Conservation (phyloP, 2,113 vertebrate species). For the Scomber japonicus region DNA sequence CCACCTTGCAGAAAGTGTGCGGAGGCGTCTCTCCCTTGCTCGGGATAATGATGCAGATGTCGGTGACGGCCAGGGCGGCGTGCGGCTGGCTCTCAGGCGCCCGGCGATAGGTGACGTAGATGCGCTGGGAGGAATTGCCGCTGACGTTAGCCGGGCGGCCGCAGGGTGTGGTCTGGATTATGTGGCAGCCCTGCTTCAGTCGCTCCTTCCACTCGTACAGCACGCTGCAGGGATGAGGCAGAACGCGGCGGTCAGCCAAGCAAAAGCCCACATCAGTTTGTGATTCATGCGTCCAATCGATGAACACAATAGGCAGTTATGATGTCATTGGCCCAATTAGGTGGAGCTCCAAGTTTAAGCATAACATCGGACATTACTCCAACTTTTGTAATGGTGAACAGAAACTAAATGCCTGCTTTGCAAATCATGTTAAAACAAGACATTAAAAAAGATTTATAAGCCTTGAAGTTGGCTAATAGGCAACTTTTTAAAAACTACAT, state of each 20-base stretch:
- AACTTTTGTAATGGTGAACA: constrained; percentile 13
- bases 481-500: too few species aligned
- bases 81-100: constrained; percentile 91
- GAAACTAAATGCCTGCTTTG: constrained; percentile 18
- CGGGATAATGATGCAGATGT: constrained; percentile 96
- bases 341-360: constrained; percentile 19
- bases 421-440: background rate
- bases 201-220: constrained; percentile 97
- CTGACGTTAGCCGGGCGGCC: constrained; percentile 95
- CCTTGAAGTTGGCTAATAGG: too few species aligned
- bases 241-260: constrained; percentile 2
- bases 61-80: constrained; percentile 93
- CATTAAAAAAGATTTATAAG: background rate
- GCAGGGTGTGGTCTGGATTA: constrained; percentile 93
- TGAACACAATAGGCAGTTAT: constrained; percentile 11
- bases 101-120: constrained; percentile 95
- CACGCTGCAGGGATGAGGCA: constrained; percentile 82
- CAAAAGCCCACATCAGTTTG: background rate
- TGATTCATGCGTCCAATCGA: background rate
- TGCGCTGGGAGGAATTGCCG: constrained; percentile 92
- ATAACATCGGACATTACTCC: constrained; percentile 15
- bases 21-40: constrained; percentile 96
- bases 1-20: constrained; percentile 97
- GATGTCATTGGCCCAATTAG: constrained; percentile 25
- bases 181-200: constrained; percentile 94